Evolutionary conservation across 2,113 vertebrate species (phyloP), one percentile per base, ranked within the genome.

Genomic region (Elanus axillaris): DNA sequence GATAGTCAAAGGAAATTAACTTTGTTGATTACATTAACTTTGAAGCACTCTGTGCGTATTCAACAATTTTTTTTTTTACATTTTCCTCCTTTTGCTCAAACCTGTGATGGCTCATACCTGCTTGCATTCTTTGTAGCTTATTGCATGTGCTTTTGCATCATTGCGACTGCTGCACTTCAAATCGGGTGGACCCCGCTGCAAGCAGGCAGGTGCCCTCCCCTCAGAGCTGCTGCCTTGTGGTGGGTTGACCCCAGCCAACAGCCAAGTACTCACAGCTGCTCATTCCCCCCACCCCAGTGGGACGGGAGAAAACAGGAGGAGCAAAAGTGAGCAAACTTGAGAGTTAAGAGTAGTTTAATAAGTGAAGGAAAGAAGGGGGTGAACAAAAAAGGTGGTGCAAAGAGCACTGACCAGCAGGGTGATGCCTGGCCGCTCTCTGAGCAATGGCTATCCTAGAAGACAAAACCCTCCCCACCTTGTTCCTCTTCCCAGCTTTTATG

Each of bases 251-350:
- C 40, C 55, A 56, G 22, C 36, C 50, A 29, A 29, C 45, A 86
- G 34, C 29, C 9, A 18, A 6, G 52, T 48, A 42, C 72, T 32
- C 19, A n/a, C 53, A 36, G 81, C 72, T 6, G 3, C 21, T 86
- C 16, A 2, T 9, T 60, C 19, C 13, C 40, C 13, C 40, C 48
- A 14, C 16, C n/a, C 27, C 64, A 43, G 0, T 0, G 3, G 13
- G 45, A 48, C 18, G 19, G 42, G 21, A 59, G 38, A 84, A 40
- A 80, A 45, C 6, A 55, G 11, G 34, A 31, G 55, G 15, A 36
- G 42, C 53, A 47, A 32, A 60, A 76, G 26, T 47, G 6, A 56
- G 22, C 64, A 21, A 47, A n/a, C 25, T n/a, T 29, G 34, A 69
- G 40, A 22, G 17, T 2, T 34, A 60, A 55, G 38, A 72, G 26